Percentiles rank a stretch among this genome's conserved stretches.
Evolutionary conservation across 2,113 vertebrate species (phyloP).

Genomic region (Anseranas semipalmata): DNA sequence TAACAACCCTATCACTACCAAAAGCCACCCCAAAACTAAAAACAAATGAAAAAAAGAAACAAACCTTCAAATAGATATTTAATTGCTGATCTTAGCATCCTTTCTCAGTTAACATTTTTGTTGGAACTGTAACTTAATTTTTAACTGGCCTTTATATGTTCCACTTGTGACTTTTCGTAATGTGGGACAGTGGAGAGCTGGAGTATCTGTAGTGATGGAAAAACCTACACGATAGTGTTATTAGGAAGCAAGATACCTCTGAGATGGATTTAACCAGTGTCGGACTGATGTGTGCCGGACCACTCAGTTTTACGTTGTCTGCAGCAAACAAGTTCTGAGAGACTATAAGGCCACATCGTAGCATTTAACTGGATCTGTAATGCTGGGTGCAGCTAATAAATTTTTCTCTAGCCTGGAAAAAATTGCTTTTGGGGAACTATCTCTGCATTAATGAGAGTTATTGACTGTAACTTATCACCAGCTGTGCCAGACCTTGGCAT

Average conservation of each 20-base stretch:
- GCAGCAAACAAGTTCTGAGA: neutral
- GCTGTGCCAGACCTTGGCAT: neutral
- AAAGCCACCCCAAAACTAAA: neutral
- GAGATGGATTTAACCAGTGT: neutral
- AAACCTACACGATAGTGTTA: neutral
- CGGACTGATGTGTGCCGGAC: neutral
- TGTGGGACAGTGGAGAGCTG: neutral
- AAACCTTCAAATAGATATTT: neutral
- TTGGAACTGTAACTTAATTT: neutral
- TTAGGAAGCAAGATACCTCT: neutral
- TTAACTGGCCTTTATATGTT: neutral
- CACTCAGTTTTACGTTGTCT: neutral
- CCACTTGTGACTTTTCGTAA: neutral
- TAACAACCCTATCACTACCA: neutral
- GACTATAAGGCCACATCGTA: neutral
- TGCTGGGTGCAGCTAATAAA: neutral
- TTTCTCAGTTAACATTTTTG: neutral
- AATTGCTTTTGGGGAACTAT: rapidly evolving
- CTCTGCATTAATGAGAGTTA: neutral
- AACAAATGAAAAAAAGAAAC: neutral
- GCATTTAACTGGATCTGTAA: neutral
- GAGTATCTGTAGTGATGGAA: neutral
- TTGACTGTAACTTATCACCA: neutral
- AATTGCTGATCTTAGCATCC: neutral
- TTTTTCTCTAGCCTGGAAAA: neutral